phyloP scores from a whole-genome alignment of 2,888 invertebrate genomes.

The Tachina lurida region DNA sequence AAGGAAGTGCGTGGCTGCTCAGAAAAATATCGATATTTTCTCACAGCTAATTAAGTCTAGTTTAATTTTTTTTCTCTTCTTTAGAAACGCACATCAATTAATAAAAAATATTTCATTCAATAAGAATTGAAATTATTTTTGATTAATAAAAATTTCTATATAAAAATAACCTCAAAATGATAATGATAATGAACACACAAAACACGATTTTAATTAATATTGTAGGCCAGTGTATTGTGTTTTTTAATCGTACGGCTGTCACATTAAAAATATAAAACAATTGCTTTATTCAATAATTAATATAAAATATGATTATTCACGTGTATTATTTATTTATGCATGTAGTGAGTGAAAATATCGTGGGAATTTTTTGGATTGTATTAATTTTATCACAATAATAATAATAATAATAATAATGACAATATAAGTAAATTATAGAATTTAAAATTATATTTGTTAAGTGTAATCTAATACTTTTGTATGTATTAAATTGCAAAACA shows the following conservation, averaged over 20 bases:
- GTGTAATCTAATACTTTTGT: slow-evolving; percentile 16
- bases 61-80: no score
- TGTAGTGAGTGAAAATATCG: slow-evolving; percentile 10
- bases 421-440: slow-evolving; percentile 27
- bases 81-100: no score
- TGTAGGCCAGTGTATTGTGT: not conserved
- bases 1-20: no score
- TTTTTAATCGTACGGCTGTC: not conserved
- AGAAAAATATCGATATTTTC: no score
- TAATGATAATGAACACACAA: not conserved
- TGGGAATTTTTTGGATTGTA: slow-evolving; percentile 36
- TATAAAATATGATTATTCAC: slow-evolving; percentile 29
- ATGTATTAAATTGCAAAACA: slow-evolving; percentile 12
- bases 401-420: not conserved
- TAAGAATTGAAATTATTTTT: no score
- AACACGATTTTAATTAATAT: not conserved
- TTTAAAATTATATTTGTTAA: slow-evolving; percentile 1
- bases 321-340: slow-evolving; percentile 36
- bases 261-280: slow-evolving; percentile 20
- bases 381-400: slow-evolving; percentile 16
- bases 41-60: no score
- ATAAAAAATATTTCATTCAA: no score
- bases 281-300: slow-evolving; percentile 35
- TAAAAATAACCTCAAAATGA: not conserved
- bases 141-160: no score